These are phyloP conservation scores for Sakesphorus luctuosus DNA, from an alignment of 2,113 vertebrate genomes.

Conservation along the genomic window DNA sequence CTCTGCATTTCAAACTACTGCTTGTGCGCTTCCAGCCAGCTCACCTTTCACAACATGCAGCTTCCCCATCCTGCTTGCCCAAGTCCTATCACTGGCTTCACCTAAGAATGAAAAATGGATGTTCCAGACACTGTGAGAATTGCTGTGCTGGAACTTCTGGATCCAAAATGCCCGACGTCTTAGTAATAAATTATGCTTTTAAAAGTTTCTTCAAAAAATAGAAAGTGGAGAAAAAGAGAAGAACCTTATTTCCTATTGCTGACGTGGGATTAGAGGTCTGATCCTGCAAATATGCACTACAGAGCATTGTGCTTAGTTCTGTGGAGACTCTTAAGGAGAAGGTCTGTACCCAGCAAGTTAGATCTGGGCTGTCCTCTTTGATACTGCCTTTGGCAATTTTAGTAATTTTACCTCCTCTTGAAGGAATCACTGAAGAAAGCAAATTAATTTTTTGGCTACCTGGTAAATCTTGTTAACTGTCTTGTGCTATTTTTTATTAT, in stretches of 20 bases:
- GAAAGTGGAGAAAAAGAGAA: neutral
- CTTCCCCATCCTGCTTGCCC: neutral
- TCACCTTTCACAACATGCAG: neutral
- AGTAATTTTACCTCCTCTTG: neutral
- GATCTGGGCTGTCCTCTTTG: neutral
- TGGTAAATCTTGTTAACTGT: neutral
- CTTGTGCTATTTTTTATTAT: neutral
- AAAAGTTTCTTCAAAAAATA: neutral
- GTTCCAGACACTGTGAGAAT: neutral
- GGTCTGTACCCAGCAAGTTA: neutral
- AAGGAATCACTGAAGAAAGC: neutral
- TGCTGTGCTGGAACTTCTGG: neutral
- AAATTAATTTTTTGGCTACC: neutral
- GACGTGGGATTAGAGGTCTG: neutral
- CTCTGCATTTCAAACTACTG: neutral
- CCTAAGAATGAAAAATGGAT: neutral
- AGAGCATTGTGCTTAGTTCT: neutral
- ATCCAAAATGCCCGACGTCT: neutral
- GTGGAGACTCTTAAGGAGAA: neutral
- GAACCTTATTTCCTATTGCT: slow-evolving; percentile 4
- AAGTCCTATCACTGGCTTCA: neutral
- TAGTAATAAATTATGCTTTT: neutral
- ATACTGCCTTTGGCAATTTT: neutral
- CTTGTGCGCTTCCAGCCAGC: neutral
- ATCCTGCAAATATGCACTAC: neutral